These are phyloP conservation scores for Myotis myotis DNA, from an alignment of 2,797 vertebrate species.

Conservation along the genomic window DNA sequence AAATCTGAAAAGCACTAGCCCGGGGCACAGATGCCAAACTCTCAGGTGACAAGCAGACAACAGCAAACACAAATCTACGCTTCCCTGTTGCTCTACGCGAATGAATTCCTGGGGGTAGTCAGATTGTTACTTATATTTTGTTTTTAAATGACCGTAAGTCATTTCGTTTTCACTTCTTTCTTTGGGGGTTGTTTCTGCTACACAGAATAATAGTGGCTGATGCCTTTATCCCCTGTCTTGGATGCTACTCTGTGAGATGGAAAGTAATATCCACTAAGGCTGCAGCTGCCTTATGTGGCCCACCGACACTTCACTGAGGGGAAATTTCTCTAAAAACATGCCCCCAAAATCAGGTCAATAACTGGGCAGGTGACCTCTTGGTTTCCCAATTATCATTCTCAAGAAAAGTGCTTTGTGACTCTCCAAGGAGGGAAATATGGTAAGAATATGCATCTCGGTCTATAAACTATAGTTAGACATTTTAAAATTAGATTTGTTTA, in stretches of 20 bases:
- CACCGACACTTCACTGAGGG: neutral
- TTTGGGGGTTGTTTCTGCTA: neutral
- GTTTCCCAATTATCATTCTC: neutral
- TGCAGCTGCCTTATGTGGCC: too few species aligned
- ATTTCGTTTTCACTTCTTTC: neutral
- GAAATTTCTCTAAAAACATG: neutral
- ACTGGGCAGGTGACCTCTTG: neutral
- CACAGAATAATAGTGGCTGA: neutral
- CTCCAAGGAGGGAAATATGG: neutral
- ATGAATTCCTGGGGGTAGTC: neutral
- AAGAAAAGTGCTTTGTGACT: neutral
- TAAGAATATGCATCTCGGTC: neutral
- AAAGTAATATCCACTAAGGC: neutral
- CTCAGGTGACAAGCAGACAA: neutral
- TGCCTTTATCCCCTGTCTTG: too few species aligned
- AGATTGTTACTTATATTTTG: neutral
- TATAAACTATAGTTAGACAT: neutral
- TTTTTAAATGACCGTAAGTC: neutral
- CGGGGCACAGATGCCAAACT: neutral
- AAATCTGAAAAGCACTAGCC: neutral
- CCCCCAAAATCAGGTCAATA: neutral
- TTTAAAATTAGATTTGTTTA: slow-evolving; percentile 21
- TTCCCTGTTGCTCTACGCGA: neutral
- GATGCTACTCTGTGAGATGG: neutral
- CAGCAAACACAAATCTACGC: neutral